Evolutionary conservation across 2,113 vertebrate species (phyloP).

Genomic region (Prochilodus magdalenae): DNA sequence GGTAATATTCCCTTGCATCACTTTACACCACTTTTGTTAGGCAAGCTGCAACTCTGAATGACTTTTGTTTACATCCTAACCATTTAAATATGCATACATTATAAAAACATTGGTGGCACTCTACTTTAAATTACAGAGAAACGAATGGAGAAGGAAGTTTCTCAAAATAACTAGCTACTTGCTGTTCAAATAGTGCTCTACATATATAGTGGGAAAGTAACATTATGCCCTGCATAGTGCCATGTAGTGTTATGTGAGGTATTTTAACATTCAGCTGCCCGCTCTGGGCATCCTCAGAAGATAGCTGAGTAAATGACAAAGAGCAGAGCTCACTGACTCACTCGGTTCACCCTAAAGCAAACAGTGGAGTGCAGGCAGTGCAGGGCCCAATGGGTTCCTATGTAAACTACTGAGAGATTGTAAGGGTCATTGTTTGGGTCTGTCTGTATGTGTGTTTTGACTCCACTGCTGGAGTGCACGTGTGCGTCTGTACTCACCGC

Average conservation of each 20-base stretch:
- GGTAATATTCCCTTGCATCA: no score
- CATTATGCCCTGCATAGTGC: neutral
- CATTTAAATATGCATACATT: no score
- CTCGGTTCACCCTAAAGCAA: neutral
- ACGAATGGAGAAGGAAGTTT: neutral
- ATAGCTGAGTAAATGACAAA: slow-evolving; percentile 32
- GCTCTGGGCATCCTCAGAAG: neutral
- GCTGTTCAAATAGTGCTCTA: neutral
- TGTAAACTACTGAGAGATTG: neutral
- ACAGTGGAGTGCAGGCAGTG: neutral
- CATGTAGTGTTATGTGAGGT: neutral
- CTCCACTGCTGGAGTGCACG: neutral
- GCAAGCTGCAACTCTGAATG: no score
- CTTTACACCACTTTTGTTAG: no score
- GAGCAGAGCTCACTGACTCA: slow-evolving; percentile 11
- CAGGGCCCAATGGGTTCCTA: neutral
- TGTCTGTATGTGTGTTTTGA: neutral
- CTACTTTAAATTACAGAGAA: neutral
- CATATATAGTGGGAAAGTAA: neutral
- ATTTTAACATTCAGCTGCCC: neutral
- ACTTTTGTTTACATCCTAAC: no score
- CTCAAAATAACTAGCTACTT: slow-evolving; percentile 1
- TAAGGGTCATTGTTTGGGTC: neutral
- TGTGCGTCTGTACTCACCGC: slow-evolving; percentile 73
- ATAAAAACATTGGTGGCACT: no score